Base-by-base conservation (phyloP, 2,888 invertebrate species). In the Allygus modestus region DNA sequence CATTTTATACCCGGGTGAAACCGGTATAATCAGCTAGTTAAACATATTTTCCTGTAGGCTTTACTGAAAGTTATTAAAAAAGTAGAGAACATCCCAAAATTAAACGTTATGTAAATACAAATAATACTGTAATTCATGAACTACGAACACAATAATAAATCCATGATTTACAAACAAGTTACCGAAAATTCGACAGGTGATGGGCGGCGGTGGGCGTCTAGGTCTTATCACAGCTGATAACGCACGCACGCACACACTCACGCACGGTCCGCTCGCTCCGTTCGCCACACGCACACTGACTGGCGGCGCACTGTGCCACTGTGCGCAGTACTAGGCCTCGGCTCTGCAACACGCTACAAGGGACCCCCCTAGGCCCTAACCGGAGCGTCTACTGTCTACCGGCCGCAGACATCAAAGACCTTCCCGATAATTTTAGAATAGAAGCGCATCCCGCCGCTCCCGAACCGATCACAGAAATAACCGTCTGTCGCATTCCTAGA, bases 391-490 rank as follows among this genome's bases (percentile, higher is more conserved):
- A 58, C 58, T 23, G 65, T 65, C 65, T 54, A 65, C 15, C 65
- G 12, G 1, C 71, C 31, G 31, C 71, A 71, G 71, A 71, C 71
- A 41, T 71, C 71, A 71, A 71, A 71, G 71, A 41, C 71, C 71
- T 71, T 71, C 20, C 41, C 23, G 71, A 71, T 71, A 71, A 71
- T 71, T 71, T 71, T 71, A 71, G 71, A 71, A 71, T 31, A 33
- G 69, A 69, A 41, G 41, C 71, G 71, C 71, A 71, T 71, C 71
- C 71, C 71, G 71, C 1, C 33, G 4, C 41, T 7, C 37, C 71
- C 41, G 41, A 71, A 71, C 71, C 71, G 41, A 71, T 71, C 71
- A 71, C 71, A 37, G 71, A 71, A 71, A 71, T 71, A 71, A 37
- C 69, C 69, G 71, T 20, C 71, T 23, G 41, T 71, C 71, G 71